Base-by-base conservation (phyloP, 1,140 invertebrate species). In the Pseudomyrmex cubaensis region DNA sequence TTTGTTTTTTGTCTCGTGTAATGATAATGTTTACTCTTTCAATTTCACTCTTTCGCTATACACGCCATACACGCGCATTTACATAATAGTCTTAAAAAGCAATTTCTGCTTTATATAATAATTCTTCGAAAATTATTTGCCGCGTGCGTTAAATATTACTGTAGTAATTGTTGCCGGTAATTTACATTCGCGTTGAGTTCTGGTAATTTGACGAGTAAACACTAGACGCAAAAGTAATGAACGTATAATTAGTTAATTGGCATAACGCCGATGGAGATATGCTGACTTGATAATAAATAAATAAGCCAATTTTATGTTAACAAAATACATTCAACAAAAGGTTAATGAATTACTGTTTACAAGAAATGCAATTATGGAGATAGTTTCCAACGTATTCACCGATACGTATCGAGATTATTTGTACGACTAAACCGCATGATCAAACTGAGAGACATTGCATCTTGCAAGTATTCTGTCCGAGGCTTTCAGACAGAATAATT, bases 341-440 rank as follows among this genome's bases (percentile, higher is more conserved):
- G 76, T 80, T 80, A 59, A 72, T 80, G 64, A 48, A 80, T 10
- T 13, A 78, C 52, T 52, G 44, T 78, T 48, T 15, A 54, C 76
- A 80, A 80, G 66, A 59, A 80, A 80, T 22, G 54, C 35, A 78
- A 78, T 80, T 80, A 80, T 80, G 20, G 76, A 70, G 44, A 67
- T 67, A 80, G 54, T 80, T 70, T 70, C 76, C 44, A 59, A 48
- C 44, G 54, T 54, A 70, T 48, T 8, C 54, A 44, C 70, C 44
- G 44, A 50, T 80, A 80, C 4, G 44, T 59, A 78, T 78, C 52
- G 76, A 57, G 54, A 80, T 80, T 80, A 80, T 72, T 72, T 52
- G 20, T 70, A 80, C 20, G 20, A 17, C 57, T 69, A 70, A 78
- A 78, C 54, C 76, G 44, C 76, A 70, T 70, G 35, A 78, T 70